phyloP scores from a whole-genome alignment of 1,140 invertebrate genomes.

The Saccostrea cuccullata region DNA sequence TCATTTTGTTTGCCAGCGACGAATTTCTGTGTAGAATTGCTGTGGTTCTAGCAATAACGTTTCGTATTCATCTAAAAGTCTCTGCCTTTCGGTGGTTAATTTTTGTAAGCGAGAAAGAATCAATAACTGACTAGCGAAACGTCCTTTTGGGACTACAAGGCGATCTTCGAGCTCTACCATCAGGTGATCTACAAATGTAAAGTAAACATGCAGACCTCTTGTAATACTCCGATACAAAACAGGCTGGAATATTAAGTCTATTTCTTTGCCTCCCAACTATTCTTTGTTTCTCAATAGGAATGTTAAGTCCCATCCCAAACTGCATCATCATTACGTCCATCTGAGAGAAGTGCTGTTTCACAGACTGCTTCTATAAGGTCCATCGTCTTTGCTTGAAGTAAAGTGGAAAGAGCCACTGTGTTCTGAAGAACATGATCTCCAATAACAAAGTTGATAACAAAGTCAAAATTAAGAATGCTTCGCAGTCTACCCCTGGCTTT shows the following conservation, averaged over 20 bases:
- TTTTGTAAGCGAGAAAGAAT: background rate
- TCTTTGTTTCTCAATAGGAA: background rate
- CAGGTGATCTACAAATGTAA: background rate
- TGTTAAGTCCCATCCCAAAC: constrained; percentile 33
- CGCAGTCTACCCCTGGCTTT: background rate
- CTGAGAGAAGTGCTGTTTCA: constrained; percentile 39
- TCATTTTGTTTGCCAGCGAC: background rate
- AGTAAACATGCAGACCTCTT: background rate
- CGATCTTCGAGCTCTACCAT: background rate
- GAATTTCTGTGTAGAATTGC: background rate
- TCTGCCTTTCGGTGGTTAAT: background rate
- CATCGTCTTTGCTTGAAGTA: constrained; percentile 32
- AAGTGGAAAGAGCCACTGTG: constrained; percentile 37
- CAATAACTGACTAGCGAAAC: constrained; percentile 30
- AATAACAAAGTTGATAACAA: constrained; percentile 29
- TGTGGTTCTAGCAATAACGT: background rate
- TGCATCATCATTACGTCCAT: constrained; percentile 26
- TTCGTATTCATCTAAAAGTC: background rate
- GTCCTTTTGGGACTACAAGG: background rate
- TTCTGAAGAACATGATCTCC: constrained; percentile 37
- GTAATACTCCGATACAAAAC: background rate
- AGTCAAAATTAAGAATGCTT: constrained; percentile 30
- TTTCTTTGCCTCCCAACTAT: constrained; percentile 7
- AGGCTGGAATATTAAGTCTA: background rate
- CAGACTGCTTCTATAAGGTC: constrained; percentile 45